Evolutionary conservation across 1,140 invertebrate species (phyloP), one percentile per base, ranked within the genome.

Genomic region (Pseudomyrmex dendroicus): DNA sequence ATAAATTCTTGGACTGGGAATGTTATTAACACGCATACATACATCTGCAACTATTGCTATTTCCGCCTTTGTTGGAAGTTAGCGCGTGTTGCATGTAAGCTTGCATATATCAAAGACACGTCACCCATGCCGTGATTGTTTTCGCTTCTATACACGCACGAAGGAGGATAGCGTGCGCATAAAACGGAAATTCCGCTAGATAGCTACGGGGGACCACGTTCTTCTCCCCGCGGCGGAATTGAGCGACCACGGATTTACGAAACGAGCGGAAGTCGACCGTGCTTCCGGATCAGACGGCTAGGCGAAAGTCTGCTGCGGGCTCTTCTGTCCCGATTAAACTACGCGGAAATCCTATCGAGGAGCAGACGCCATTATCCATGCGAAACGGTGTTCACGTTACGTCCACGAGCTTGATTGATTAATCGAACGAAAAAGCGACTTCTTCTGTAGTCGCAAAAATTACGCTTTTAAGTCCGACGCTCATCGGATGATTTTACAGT

Each of bases 311-410:
- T 35, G 22, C 76, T 72, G 54, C 68, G 85, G 56, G 76, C 59
- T 73, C 66, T 72, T 59, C 74, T 70, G 80, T 68, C 46, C 59
- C 59, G 85, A 86, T 87, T 86, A 82, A 82, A 84, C 74, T 25
- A 44, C 44, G 46, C 48, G 68, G 73, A 84, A 68, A 70, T 72
- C 52, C 46, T 61, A 86, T 76, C 64, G 25, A 59, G 50, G 10
- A 61, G 10, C 50, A 70, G 46, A 70, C 52, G 72, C 20, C 56
- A 48, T 70, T 80, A 80, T 5, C 50, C 35, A 70, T 48, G 54
- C 85, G 57, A 63, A 48, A 35, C 0, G 8, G 25, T 10, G n/a
- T 25, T 57, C 64, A 12, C 13, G 57, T 44, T 63, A 68, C 22
- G 54, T 46, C n/a, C 17, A n/a, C 54, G 66, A 44, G 15, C n/a